Conservation (phyloP, 2,888 invertebrate genomes). For the Drosophila rellima region DNA sequence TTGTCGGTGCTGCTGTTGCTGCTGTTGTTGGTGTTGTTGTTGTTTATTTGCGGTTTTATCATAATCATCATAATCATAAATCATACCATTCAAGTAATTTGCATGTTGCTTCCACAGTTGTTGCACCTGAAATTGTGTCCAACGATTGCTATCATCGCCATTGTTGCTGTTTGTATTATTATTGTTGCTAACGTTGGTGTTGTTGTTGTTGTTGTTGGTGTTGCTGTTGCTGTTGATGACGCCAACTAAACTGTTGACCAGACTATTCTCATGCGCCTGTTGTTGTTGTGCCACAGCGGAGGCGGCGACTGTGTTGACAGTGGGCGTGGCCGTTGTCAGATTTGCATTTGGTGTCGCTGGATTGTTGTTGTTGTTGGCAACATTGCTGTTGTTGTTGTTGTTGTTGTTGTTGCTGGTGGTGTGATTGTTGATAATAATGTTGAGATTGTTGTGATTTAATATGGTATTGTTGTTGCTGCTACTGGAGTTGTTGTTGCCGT, state of each 20-base stretch:
- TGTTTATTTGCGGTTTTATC: conserved; percentile 2
- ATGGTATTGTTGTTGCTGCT: conserved; percentile 66
- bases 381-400: conserved; percentile 56
- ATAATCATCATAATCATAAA: conserved; percentile 16
- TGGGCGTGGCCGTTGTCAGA: conserved; percentile 70
- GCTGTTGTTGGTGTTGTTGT: not conserved
- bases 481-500: conserved; percentile 49
- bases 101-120: conserved; percentile 86
- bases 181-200: conserved; percentile 45
- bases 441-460: conserved; percentile 75
- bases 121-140: conserved; percentile 86
- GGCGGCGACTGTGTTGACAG: conserved; percentile 70
- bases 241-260: conserved; percentile 78
- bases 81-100: conserved; percentile 86
- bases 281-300: conserved; percentile 70
- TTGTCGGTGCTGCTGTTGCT: not conserved
- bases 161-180: conserved; percentile 54
- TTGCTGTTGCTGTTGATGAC: conserved; percentile 65
- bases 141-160: conserved; percentile 84
- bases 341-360: conserved; percentile 79
- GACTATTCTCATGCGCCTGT: conserved; percentile 75
- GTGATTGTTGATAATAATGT: conserved; percentile 76
- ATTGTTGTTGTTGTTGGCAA: conserved; percentile 67
- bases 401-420: conserved; percentile 57
- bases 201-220: conserved; percentile 58